phyloP scores from a whole-genome alignment of 2,797 vertebrate genomes.

The Siniperca scherzeri region DNA sequence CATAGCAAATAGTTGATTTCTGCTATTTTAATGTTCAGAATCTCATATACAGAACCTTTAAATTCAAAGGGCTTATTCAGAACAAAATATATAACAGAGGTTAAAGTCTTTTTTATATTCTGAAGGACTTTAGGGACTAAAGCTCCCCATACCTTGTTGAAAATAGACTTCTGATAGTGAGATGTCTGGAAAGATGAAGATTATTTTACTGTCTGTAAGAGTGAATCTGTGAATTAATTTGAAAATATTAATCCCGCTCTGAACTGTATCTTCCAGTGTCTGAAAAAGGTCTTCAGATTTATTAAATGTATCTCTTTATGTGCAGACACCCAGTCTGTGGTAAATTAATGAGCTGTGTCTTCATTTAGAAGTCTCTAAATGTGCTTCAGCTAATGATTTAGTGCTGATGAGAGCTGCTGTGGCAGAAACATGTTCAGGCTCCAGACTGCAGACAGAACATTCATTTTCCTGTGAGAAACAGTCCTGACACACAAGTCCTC shows the following conservation, averaged over 20 bases:
- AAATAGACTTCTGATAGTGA: too few relatives aligned
- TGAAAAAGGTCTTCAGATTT: background rate
- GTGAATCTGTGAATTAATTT: constrained; percentile 1
- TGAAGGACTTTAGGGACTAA: too few relatives aligned
- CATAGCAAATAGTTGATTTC: too few relatives aligned
- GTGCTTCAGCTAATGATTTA: constrained; percentile 16
- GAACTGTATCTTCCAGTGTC: background rate
- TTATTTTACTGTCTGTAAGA: background rate
- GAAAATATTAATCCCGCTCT: constrained; percentile 1
- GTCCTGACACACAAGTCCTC: background rate
- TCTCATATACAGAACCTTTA: too few relatives aligned
- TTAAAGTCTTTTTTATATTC: too few relatives aligned
- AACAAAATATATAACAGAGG: too few relatives aligned
- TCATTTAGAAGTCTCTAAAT: constrained; percentile 22
- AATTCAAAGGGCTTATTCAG: too few relatives aligned
- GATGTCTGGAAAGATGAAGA: background rate
- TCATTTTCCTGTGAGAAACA: background rate
- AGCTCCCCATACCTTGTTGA: too few relatives aligned
- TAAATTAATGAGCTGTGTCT: constrained; percentile 31
- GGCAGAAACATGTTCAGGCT: constrained; percentile 3
- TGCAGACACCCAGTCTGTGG: constrained; percentile 9
- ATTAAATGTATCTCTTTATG: constrained; percentile 1
- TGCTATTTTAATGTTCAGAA: too few relatives aligned
- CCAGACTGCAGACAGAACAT: constrained; percentile 11
- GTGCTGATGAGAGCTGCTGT: constrained; percentile 8